Evolutionary conservation across 2,113 vertebrate genomes (phyloP), one percentile per base, ranked within the genome.

Genomic region (Lanius collurio): DNA sequence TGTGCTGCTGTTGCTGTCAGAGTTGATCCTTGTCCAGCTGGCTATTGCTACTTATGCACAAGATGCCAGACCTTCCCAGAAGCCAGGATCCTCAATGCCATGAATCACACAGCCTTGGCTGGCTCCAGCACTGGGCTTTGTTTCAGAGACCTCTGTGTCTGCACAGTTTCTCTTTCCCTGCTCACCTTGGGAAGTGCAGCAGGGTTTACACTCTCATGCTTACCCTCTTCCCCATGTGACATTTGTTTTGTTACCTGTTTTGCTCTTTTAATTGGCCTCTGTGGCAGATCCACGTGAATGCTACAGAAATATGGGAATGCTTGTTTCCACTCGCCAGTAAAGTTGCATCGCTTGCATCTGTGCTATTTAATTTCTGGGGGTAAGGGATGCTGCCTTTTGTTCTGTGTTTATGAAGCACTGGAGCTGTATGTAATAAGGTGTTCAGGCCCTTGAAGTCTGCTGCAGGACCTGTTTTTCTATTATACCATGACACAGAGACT

Each of bases 11-110:
- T 18, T 79, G 44, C 78, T 85, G 70, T 31, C 63, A 22, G 67
- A 33, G 75, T 37, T 93, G 87, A 56, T 93, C 52, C 42, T 44
- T 85, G 70, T 83, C 92, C 87, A 83, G 57, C 59, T 95, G 92
- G 82, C 75, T 87, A 11, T 44, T 82, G 52, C 41, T 64, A 9
- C 30, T 49, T 26, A 20, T 5, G 6, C 42, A 22, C 31, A 33
- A 46, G 67, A 50, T 62, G 70, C 78, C 87, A 92, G 57, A 57
- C 17, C 30, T 64, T 47, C 24, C 53, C 69, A 82, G 81, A 39
- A 78, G 65, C 78, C 52, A 68, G 49, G 49, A 76, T 68, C 19
- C 5, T 87, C 68, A 79, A 56, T 2, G 6, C 53, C 41, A 4
- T n/a, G 35, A 64, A 82, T 87, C 70, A 63, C 52, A 27, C 17